Evolutionary conservation across 2,888 invertebrate species (phyloP).

Genomic region (Cetonia aurata): DNA sequence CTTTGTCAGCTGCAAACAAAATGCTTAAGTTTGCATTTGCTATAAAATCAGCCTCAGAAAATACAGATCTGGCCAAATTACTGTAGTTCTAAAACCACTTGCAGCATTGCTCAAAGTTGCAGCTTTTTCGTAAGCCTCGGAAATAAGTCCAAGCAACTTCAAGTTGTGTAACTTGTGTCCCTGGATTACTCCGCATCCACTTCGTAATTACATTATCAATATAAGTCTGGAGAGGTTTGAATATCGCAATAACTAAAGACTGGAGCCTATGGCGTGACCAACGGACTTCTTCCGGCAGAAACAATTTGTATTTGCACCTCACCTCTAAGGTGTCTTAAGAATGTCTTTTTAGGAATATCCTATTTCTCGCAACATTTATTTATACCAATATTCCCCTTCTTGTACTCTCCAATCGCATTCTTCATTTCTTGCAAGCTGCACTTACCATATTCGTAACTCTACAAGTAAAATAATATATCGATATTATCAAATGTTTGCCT

Average conservation of each 20-base stretch:
- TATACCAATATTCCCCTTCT: constrained; percentile 12
- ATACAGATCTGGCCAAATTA: constrained; percentile 45
- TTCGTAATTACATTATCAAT: not conserved
- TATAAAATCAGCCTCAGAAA: too few species aligned
- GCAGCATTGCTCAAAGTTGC: constrained; percentile 48
- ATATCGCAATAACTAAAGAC: constrained; percentile 10
- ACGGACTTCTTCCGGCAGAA: not conserved
- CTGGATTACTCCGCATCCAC: constrained; percentile 15
- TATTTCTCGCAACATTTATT: not conserved
- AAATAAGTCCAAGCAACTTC: constrained; percentile 47
- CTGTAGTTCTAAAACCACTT: constrained; percentile 47
- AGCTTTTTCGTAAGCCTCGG: constrained; percentile 49
- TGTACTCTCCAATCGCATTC: constrained; percentile 26
- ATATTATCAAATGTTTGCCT: constrained; percentile 5
- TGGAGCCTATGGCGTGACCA: constrained; percentile 17
- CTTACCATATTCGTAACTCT: not conserved
- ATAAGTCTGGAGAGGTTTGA: constrained; percentile 11
- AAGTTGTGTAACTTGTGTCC: constrained; percentile 35
- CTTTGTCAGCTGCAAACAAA: too few species aligned
- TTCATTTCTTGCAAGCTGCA: constrained; percentile 10
- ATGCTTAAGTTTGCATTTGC: too few species aligned
- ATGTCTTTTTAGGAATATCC: constrained; percentile 11
- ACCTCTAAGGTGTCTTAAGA: constrained; percentile 7
- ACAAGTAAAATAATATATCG: not conserved
- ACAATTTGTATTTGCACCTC: constrained; percentile 24